phyloP scores from a whole-genome alignment of 2,797 vertebrate species.

The Bovichtus diacanthus region DNA sequence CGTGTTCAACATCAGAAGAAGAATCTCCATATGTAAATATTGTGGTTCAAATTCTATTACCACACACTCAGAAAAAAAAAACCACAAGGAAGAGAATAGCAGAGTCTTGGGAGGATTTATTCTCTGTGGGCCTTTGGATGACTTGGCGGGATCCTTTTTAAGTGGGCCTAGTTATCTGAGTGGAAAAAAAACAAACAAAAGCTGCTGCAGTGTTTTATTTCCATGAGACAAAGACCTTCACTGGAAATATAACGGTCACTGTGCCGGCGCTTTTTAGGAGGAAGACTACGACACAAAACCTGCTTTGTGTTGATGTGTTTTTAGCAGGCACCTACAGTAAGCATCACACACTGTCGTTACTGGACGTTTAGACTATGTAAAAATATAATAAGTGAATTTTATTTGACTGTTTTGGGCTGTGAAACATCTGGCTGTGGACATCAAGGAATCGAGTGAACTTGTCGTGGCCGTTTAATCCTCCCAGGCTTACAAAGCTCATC shows the following conservation, averaged over 20 bases:
- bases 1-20: constrained; percentile 28
- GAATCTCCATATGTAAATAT: constrained; percentile 54
- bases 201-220: constrained; percentile 21
- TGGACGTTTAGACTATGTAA: background rate
- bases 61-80: background rate
- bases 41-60: constrained; percentile 36
- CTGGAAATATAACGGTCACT: constrained; percentile 36
- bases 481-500: constrained; percentile 60
- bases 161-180: constrained; percentile 21
- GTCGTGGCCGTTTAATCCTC: constrained; percentile 61
- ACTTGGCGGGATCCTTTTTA: constrained; percentile 42
- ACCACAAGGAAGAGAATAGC: constrained; percentile 16
- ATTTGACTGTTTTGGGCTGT: background rate
- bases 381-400: background rate
- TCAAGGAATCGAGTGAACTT: constrained; percentile 15
- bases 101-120: constrained; percentile 16
- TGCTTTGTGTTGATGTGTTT: constrained; percentile 14
- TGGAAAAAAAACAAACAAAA: constrained; percentile 58
- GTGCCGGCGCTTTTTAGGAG: background rate
- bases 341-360: background rate
- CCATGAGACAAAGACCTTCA: constrained; percentile 36
- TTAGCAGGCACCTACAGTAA: constrained; percentile 6
- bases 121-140: constrained; percentile 45
- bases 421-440: constrained; percentile 32
- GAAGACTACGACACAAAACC: background rate